A percentile compares a stretch with the other conserved stretches of the same genome.
These are phyloP conservation scores for Achatina immaculata DNA, from an alignment of 1,140 invertebrate genomes.

Conservation along the genomic window DNA sequence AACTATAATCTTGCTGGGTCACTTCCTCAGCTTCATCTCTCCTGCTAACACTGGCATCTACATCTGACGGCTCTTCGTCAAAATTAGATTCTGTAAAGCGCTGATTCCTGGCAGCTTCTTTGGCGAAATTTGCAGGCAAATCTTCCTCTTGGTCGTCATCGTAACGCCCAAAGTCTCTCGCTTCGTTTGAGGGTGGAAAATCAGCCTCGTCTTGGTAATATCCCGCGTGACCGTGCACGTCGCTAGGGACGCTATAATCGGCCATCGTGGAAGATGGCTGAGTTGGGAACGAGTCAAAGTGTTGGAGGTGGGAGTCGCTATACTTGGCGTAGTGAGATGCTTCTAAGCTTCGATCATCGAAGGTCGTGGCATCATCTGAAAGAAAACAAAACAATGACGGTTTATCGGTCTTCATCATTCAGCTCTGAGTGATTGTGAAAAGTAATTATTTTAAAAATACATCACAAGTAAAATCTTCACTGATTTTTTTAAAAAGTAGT, in stretches of 20 bases:
- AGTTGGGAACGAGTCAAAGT: not conserved
- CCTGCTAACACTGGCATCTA: not conserved
- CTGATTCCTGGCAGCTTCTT: not conserved
- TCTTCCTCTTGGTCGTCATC: not conserved
- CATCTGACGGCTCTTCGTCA: not conserved
- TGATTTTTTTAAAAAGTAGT: no score
- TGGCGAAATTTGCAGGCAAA: conserved; percentile 30
- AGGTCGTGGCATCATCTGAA: not conserved
- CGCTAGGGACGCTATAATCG: not conserved
- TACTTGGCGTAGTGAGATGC: not conserved
- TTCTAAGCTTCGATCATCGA: not conserved
- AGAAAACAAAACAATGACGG: no score
- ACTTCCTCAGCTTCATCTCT: not conserved
- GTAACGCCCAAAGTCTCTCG: not conserved
- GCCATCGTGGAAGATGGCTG: conserved; percentile 1
- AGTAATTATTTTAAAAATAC: no score
- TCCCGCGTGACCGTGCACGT: not conserved
- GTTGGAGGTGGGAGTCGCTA: not conserved
- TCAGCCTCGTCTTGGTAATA: not conserved
- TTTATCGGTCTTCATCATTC: no score
- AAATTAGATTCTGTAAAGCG: not conserved
- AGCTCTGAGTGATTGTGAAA: no score
- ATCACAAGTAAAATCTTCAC: no score
- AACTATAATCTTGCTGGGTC: not conserved
- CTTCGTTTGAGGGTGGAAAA: not conserved